Percentiles rank a stretch among this genome's conserved stretches.
These are phyloP conservation scores for Tympanoctomys barrerae DNA, from an alignment of 2,797 vertebrate genomes.

Conservation along the genomic window DNA sequence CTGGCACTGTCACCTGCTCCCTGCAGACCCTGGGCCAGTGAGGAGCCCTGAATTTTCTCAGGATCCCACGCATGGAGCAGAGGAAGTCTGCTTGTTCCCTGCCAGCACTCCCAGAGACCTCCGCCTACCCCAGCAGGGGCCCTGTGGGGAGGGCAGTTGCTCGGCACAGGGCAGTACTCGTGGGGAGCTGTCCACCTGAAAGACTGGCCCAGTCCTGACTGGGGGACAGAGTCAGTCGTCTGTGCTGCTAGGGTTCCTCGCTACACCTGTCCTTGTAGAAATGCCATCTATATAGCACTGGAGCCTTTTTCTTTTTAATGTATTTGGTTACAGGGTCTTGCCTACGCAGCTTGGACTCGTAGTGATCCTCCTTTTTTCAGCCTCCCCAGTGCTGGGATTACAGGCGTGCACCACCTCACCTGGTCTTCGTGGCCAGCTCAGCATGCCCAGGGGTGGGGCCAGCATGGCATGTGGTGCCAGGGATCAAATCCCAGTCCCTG, in stretches of 20 bases:
- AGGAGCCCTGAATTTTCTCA: neutral
- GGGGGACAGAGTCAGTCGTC: neutral
- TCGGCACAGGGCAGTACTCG: accelerated
- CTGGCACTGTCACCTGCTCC: neutral
- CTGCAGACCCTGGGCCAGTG: neutral
- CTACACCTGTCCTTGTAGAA: neutral
- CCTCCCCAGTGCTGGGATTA: no score
- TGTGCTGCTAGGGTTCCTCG: neutral
- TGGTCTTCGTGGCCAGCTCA: no score
- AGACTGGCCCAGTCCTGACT: neutral
- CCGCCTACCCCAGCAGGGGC: neutral
- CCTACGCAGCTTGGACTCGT: no score
- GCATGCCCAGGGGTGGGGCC: no score
- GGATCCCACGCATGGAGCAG: neutral
- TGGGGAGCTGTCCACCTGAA: neutral
- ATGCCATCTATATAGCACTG: neutral
- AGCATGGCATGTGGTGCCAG: no score
- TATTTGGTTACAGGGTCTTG: no score
- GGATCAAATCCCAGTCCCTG: no score
- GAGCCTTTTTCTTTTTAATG: no score
- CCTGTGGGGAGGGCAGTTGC: neutral
- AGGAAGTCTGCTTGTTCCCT: neutral
- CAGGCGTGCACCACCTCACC: no score
- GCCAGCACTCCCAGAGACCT: neutral
- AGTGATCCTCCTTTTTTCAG: no score